phyloP scores from a whole-genome alignment of 2,113 vertebrate species.

The Carassius auratus region DNA sequence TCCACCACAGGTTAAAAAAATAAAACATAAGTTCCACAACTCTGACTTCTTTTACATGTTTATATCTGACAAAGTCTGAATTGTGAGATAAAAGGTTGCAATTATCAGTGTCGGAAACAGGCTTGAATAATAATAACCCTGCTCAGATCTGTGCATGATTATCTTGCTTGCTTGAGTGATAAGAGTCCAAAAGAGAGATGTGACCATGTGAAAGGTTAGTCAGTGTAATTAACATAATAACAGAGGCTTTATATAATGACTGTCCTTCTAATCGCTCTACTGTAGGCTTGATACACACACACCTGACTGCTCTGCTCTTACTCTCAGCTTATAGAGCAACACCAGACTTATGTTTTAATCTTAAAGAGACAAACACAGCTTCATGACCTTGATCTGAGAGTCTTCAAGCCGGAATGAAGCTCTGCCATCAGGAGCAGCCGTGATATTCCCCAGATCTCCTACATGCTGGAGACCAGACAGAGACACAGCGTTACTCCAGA shows the following conservation, averaged over 20 bases:
- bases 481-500: not conserved
- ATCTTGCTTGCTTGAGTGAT: not conserved
- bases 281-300: not conserved
- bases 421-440: constrained; percentile 74
- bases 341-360: not conserved
- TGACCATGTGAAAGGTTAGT: not conserved
- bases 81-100: too few species aligned
- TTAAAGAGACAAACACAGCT: not conserved
- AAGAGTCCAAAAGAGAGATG: not conserved
- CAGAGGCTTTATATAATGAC: not conserved
- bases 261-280: not conserved
- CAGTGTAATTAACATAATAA: not conserved
- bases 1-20: too few species aligned
- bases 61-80: too few species aligned
- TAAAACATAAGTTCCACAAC: too few species aligned
- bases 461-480: constrained; percentile 76
- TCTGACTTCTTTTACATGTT: too few species aligned
- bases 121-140: not conserved
- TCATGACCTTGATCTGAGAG: constrained; percentile 79
- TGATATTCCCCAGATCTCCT: constrained; percentile 88
- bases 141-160: not conserved
- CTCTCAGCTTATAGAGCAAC: not conserved
- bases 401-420: constrained; percentile 85
- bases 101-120: not conserved
- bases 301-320: not conserved